A percentile compares a stretch with the other conserved stretches of the same genome.
Evolutionary conservation across 2,888 invertebrate species (phyloP).

Genomic region (Hymenopus coronatus): DNA sequence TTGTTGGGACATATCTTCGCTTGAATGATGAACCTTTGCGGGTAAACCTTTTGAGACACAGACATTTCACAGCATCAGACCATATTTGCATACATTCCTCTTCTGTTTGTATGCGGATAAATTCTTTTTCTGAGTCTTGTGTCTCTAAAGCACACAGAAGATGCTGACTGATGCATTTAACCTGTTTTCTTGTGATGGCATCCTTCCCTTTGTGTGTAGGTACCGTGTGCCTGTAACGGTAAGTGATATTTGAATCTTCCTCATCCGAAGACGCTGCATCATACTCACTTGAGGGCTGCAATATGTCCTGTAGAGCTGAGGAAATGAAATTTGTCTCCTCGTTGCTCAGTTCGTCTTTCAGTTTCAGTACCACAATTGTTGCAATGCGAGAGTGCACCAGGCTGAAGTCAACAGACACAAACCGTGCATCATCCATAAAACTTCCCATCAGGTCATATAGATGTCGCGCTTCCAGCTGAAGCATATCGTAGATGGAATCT

Average conservation of each 20-base stretch:
- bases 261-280: constrained; percentile 59
- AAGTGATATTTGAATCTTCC: constrained; percentile 47
- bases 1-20: constrained; percentile 44
- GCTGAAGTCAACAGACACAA: constrained; percentile 57
- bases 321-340: constrained; percentile 26
- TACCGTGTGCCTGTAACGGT: not conserved
- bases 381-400: constrained; percentile 65
- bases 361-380: constrained; percentile 58
- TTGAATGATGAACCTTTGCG: constrained; percentile 55
- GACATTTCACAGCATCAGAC: constrained; percentile 56
- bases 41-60: constrained; percentile 61
- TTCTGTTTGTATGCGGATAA: constrained; percentile 55
- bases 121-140: constrained; percentile 40
- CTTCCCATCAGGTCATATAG: constrained; percentile 65
- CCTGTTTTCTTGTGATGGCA: constrained; percentile 42
- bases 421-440: constrained; percentile 64
- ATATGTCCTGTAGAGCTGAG: not conserved
- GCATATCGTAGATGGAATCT: constrained; percentile 55
- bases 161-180: constrained; percentile 49
- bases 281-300: constrained; percentile 39
- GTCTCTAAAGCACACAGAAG: constrained; percentile 43
- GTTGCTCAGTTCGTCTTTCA: constrained; percentile 46
- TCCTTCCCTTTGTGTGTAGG: not conserved
- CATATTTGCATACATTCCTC: constrained; percentile 58
- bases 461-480: constrained; percentile 67